Percentiles rank a stretch among this genome's conserved stretches.
Conservation (phyloP, 30 jellyfish, hydroid and myxozoan species). For the Aurelia aurita region DNA sequence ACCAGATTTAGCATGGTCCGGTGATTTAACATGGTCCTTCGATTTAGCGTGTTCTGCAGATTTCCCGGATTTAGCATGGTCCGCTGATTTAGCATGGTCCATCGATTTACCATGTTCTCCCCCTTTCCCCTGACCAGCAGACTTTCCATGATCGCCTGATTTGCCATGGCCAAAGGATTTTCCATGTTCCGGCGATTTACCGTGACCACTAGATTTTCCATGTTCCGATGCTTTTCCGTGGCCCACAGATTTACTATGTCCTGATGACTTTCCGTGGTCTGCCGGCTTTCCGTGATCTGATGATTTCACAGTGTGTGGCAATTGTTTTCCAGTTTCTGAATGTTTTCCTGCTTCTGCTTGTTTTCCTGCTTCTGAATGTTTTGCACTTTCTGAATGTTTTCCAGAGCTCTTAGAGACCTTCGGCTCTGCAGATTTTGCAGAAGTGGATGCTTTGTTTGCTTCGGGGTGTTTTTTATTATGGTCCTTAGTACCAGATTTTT, state of each 20-base stretch:
- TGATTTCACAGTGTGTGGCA: not conserved
- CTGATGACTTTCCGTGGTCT: not conserved
- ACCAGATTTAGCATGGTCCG: conserved; percentile 4
- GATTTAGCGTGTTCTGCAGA: conserved; percentile 1
- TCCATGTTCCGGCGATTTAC: conserved; percentile 3
- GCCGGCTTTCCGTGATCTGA: not conserved
- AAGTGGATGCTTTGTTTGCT: conserved; percentile 2
- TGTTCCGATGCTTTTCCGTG: conserved; percentile 1
- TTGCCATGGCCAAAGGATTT: conserved; percentile 1
- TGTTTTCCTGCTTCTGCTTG: not conserved
- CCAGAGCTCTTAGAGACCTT: conserved; percentile 22
- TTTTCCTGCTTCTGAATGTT: conserved; percentile 7
- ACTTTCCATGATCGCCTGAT: conserved; percentile 4
- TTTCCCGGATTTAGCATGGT: conserved; percentile 27
- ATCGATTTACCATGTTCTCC: conserved; percentile 12
- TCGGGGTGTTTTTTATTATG: conserved; percentile 30
- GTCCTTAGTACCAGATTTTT: conserved; percentile 30
- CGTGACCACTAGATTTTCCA: conserved; percentile 18
- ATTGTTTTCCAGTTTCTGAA: conserved; percentile 1
- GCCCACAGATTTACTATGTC: not conserved
- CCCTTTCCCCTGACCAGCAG: not conserved
- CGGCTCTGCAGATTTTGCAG: conserved; percentile 14
- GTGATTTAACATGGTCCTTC: not conserved
- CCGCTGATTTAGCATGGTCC: conserved; percentile 4
- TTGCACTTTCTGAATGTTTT: conserved; percentile 17